Base-by-base conservation (phyloP, 1,140 invertebrate genomes). In the Antheraea mylitta region DNA sequence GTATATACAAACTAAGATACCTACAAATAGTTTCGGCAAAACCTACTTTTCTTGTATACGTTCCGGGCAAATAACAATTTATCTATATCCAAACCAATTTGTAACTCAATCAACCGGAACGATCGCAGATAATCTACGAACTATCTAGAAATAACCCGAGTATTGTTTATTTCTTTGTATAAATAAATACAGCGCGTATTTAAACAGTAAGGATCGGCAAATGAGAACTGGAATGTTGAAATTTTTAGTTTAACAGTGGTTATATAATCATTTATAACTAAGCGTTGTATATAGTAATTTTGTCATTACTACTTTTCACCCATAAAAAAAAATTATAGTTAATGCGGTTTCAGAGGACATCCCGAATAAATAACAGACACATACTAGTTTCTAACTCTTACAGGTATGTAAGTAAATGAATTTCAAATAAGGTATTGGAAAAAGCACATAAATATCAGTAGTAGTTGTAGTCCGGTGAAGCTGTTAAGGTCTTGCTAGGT, bases 71-170 rank as follows among this genome's bases (percentile, higher is more conserved):
- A 53, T 53, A 53, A 53, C 45, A 53, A 53, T 53, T 53, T 53
- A 37, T 37, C 62, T 45, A 30, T 18, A 42, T 62, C 16, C 60
- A 48, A 64, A 16, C 6, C 30, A 61, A 58, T 67, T 62, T 62
- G 58, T 66, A 61, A 45, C 36, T 22, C 68, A 61, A 61, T 61
- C 63, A 60, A 16, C 58, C 60, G 60, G 58, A 61, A 59, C 61
- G 22, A 37, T 60, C 22, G 59, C 22, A 30, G 59, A 60, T 63
- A 63, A 63, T 63, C 30, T 63, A 63, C 22, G 7, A 37, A 22
- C 37, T 63, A 37, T n/a, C 16, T 63, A 37, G 11, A 37, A 63
- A 63, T 63, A 63, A 63, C 16, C 61, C 10, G 9, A 63, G 37
- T 63, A 63, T 63, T 63, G 61, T 63, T 63, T 63, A 36, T 63